A percentile compares a stretch with the other conserved stretches of the same genome.
These are phyloP conservation scores for Tachina grossa DNA, from an alignment of 2,888 invertebrate genomes.

Conservation along the genomic window DNA sequence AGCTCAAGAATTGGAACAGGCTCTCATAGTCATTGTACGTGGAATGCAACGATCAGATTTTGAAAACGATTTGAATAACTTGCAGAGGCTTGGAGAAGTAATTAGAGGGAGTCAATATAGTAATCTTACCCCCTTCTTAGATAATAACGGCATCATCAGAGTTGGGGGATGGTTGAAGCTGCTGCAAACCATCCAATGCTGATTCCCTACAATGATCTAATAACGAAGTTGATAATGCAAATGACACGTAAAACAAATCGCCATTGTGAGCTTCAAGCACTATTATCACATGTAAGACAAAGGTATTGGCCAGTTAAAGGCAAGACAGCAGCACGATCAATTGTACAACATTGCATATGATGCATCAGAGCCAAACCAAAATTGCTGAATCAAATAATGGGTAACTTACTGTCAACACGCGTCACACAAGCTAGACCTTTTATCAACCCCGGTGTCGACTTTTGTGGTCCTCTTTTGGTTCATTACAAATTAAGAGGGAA, in stretches of 20 bases:
- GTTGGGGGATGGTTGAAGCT: not conserved
- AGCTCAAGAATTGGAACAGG: not conserved
- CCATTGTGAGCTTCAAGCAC: not conserved
- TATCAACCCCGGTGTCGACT: too few relatives aligned
- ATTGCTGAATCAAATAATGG: slow-evolving; percentile 17
- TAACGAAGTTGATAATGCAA: not conserved
- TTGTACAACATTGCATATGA: slow-evolving; percentile 1
- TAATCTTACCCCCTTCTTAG: slow-evolving; percentile 1
- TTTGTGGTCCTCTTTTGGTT: too few relatives aligned
- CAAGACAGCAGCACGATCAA: slow-evolving; percentile 4
- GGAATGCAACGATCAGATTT: too few relatives aligned
- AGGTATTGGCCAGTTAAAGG: not conserved
- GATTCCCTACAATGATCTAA: too few relatives aligned
- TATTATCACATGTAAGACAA: slow-evolving; percentile 10
- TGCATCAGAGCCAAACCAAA: slow-evolving; percentile 6
- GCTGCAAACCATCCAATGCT: too few relatives aligned
- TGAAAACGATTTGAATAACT: too few relatives aligned
- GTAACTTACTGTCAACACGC: slow-evolving; percentile 1
- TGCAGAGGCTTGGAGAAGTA: not conserved
- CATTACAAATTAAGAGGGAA: too few relatives aligned
- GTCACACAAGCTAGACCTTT: too few relatives aligned
- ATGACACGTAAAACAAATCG: not conserved
- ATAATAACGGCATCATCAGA: slow-evolving; percentile 25
- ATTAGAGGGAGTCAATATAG: not conserved
- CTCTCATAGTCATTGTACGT: too few relatives aligned